These are phyloP conservation scores for Bergia puertoricense DNA, from an alignment of 92 coral and sea anemone genomes.

Conservation along the genomic window DNA sequence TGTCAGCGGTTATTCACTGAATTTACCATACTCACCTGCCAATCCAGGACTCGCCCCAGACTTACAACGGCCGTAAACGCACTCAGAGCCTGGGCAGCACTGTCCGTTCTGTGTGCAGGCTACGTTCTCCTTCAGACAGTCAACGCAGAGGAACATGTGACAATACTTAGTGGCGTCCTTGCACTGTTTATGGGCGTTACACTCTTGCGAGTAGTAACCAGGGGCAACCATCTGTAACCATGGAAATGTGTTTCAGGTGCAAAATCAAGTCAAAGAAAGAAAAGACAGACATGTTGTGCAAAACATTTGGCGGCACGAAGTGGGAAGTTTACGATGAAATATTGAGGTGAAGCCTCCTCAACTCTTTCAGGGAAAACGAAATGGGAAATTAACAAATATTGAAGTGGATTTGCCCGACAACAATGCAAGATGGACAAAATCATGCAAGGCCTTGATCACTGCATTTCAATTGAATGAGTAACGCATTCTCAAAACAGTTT, in stretches of 20 bases:
- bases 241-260: background rate
- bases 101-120: slow-evolving; percentile 99
- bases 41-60: slow-evolving; percentile 84
- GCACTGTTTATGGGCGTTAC: slow-evolving; percentile 94
- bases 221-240: slow-evolving; percentile 82
- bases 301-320: background rate
- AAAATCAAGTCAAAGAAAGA: background rate
- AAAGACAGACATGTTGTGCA: background rate
- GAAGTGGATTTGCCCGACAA: too few relatives aligned
- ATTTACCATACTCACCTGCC: slow-evolving; percentile 61
- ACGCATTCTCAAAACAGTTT: too few relatives aligned
- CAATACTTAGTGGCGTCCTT: slow-evolving; percentile 87
- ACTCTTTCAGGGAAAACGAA: too few relatives aligned
- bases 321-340: too few relatives aligned
- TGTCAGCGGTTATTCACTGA: background rate
- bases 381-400: too few relatives aligned
- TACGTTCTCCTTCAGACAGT: slow-evolving; percentile 96
- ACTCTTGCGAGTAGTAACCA: slow-evolving; percentile 97
- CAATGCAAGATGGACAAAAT: too few relatives aligned
- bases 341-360: too few relatives aligned
- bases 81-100: slow-evolving; percentile 97
- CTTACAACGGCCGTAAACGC: slow-evolving; percentile 98
- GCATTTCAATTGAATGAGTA: too few relatives aligned
- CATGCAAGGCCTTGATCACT: too few relatives aligned
- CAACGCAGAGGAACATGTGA: slow-evolving; percentile 98